Evolutionary conservation across 2,888 invertebrate species (phyloP).

Genomic region (Orchesellides sinensis): DNA sequence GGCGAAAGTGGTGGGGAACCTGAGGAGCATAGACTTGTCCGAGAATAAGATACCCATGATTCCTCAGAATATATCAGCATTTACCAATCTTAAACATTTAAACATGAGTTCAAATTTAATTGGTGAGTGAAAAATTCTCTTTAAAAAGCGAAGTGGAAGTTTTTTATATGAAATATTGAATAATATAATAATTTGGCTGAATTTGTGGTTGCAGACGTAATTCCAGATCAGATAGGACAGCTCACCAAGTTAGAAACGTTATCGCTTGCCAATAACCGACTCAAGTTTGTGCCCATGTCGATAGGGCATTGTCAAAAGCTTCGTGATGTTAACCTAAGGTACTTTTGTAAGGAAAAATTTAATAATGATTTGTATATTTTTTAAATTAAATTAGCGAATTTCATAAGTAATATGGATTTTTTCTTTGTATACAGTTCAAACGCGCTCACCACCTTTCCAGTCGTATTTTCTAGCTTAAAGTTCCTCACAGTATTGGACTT

Average conservation of each 20-base stretch:
- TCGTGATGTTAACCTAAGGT: constrained; percentile 71
- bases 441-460: constrained; percentile 87
- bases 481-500: constrained; percentile 92
- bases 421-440: constrained; percentile 82
- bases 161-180: too few relatives aligned
- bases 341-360: not conserved
- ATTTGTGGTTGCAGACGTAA: constrained; percentile 61
- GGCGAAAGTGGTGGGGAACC: constrained; percentile 81
- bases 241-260: constrained; percentile 70
- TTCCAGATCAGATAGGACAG: constrained; percentile 73
- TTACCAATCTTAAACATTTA: constrained; percentile 79
- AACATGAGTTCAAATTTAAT: constrained; percentile 79
- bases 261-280: constrained; percentile 62
- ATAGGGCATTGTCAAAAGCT: constrained; percentile 69
- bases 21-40: constrained; percentile 94
- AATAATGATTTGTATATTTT: not conserved
- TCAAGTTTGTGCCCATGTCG: constrained; percentile 64
- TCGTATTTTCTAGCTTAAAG: constrained; percentile 86
- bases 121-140: constrained; percentile 74
- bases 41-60: constrained; percentile 88
- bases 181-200: not conserved
- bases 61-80: constrained; percentile 79
- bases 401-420: not conserved
- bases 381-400: not conserved
- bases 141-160: too few relatives aligned